phyloP scores from a whole-genome alignment of 2,113 vertebrate genomes.

The Condylura cristata region DNA sequence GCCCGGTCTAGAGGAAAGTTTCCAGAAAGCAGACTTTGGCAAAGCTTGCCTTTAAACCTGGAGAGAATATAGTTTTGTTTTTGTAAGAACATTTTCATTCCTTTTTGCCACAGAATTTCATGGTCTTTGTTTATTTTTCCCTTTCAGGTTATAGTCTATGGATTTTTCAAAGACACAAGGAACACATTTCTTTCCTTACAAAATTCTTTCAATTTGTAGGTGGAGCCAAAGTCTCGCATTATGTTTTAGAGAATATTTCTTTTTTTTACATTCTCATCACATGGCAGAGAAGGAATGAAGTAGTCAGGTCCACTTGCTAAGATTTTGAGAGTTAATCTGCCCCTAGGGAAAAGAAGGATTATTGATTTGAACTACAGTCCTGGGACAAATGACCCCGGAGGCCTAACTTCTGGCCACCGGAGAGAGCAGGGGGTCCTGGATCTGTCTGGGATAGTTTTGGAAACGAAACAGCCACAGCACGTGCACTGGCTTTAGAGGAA shows the following conservation, averaged over 20 bases:
- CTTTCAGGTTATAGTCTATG: constrained; percentile 75
- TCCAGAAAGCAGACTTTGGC: constrained; percentile 80
- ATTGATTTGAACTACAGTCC: constrained; percentile 40
- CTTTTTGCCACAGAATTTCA: constrained; percentile 79
- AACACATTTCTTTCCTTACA: constrained; percentile 66
- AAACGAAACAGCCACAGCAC: constrained; percentile 28
- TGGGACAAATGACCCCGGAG: constrained; percentile 41
- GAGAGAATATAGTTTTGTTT: constrained; percentile 74
- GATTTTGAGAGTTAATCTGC: constrained; percentile 53
- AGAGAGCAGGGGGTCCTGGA: neutral
- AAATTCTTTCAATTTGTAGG: constrained; percentile 70
- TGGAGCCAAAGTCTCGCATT: constrained; percentile 73
- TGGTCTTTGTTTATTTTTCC: constrained; percentile 79
- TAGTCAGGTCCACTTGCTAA: constrained; percentile 54
- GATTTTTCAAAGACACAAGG: constrained; percentile 78
- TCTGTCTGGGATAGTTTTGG: constrained; percentile 15
- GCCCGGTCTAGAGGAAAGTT: constrained; percentile 83
- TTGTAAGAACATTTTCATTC: constrained; percentile 83
- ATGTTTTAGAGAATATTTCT: constrained; percentile 13
- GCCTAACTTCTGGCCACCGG: neutral
- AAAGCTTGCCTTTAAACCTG: constrained; percentile 70
- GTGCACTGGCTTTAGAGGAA: constrained; percentile 55
- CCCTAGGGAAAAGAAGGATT: constrained; percentile 55
- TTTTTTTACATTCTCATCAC: constrained; percentile 69
- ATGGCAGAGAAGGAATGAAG: constrained; percentile 58